Conservation (phyloP, 2,797 vertebrate genomes). For the Phalanger gymnotis region DNA sequence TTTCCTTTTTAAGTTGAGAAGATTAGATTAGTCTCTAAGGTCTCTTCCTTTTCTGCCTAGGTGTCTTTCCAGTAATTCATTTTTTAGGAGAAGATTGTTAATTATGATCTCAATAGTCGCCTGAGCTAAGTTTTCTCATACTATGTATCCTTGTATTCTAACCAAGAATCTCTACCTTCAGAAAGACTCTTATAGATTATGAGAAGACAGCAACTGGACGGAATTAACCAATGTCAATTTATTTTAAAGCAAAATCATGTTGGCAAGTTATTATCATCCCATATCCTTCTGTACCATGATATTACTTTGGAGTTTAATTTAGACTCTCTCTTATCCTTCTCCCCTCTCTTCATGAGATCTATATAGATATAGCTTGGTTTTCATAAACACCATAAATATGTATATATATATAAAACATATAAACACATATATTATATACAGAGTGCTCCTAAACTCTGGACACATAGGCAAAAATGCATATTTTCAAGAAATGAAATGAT, state of each 20-base stretch:
- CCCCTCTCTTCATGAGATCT: background rate
- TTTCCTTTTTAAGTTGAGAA: background rate
- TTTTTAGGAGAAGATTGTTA: conserved; percentile 62
- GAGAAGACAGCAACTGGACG: conserved; percentile 33
- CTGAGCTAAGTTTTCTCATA: conserved; percentile 63
- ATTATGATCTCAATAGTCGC: conserved; percentile 51
- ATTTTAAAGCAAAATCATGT: conserved; percentile 55
- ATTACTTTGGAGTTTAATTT: conserved; percentile 26
- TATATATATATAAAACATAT: too few species aligned
- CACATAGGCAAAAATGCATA: too few species aligned
- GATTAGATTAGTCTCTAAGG: background rate
- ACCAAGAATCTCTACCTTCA: conserved; percentile 47
- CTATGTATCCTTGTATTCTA: conserved; percentile 36
- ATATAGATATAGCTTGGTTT: background rate
- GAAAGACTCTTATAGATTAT: conserved; percentile 51
- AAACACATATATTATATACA: too few species aligned
- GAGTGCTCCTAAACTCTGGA: too few species aligned
- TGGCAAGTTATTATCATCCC: conserved; percentile 26
- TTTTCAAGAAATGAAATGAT: too few species aligned
- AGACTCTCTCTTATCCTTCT: background rate
- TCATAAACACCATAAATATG: background rate
- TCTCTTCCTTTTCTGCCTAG: background rate
- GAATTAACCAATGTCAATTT: conserved; percentile 53
- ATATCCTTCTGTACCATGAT: background rate
- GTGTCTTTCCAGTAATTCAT: conserved; percentile 68